Evolutionary conservation across 1,140 invertebrate species (phyloP).

Genomic region (Maconellicoccus hirsutus): DNA sequence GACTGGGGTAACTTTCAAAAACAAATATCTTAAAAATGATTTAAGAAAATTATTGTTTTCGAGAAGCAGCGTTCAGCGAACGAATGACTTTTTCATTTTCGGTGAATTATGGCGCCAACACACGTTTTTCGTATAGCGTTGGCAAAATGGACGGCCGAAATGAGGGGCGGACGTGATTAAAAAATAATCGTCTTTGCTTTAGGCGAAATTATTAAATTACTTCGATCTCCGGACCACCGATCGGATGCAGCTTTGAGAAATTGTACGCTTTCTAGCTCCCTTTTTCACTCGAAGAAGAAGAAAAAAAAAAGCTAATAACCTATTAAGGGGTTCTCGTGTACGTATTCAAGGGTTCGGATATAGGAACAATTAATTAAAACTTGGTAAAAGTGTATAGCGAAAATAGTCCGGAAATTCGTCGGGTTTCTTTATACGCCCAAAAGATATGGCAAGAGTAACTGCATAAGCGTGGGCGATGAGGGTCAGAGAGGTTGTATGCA

Average conservation of each 20-base stretch:
- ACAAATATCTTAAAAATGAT: slow-evolving; percentile 15
- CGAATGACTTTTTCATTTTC: slow-evolving; percentile 15
- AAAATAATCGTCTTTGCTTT: background rate
- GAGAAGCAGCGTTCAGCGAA: background rate
- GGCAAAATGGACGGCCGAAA: background rate
- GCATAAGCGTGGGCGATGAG: background rate
- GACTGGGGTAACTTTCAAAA: slow-evolving; percentile 8
- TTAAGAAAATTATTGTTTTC: background rate
- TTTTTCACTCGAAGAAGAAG: too few species aligned
- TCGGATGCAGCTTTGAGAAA: too few species aligned
- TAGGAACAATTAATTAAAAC: too few species aligned
- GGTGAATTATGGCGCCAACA: background rate
- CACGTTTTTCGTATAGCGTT: too few species aligned
- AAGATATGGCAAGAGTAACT: too few species aligned
- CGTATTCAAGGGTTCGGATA: too few species aligned
- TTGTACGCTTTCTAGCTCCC: too few species aligned
- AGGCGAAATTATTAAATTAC: background rate
- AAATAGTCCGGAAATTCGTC: too few species aligned
- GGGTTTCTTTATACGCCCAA: too few species aligned
- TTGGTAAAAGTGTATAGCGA: too few species aligned
- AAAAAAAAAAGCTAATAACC: too few species aligned
- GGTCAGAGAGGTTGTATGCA: background rate
- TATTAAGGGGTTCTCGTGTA: too few species aligned
- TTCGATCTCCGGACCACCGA: background rate
- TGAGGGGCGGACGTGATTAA: background rate